A percentile compares a stretch with the other conserved stretches of the same genome.
phyloP scores from a whole-genome alignment of 1,140 invertebrate species.

The Pomacea maculata region DNA sequence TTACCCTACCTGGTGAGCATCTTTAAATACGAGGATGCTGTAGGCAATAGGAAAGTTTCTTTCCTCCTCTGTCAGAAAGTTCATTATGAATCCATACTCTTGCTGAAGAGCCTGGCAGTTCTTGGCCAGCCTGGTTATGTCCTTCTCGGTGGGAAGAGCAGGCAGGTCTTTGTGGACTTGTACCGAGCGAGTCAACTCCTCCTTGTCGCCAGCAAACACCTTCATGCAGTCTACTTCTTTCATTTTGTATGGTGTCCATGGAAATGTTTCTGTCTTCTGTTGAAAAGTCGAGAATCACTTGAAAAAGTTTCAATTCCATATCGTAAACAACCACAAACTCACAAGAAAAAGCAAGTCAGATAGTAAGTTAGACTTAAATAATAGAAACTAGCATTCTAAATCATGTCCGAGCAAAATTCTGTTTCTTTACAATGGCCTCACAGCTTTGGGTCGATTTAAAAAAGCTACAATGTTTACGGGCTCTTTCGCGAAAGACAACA shows the following conservation, averaged over 20 bases:
- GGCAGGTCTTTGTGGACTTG: background rate
- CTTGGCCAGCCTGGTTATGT: background rate
- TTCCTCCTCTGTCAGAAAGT: constrained; percentile 29
- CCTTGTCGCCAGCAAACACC: background rate
- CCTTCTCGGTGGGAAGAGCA: background rate
- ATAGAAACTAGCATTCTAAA: no score
- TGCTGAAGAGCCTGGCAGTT: background rate
- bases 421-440: no score
- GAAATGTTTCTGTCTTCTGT: no score
- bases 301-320: no score
- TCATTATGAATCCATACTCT: constrained; percentile 15
- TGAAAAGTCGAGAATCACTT: no score
- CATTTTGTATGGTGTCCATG: no score
- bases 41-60: constrained; percentile 53
- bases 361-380: no score
- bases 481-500: no score
- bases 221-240: background rate
- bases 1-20: constrained; percentile 37
- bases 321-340: no score
- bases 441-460: no score
- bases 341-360: no score
- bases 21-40: constrained; percentile 51
- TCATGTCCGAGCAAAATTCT: accelerated
- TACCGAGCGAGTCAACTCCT: background rate
- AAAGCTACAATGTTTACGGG: no score